Evolutionary conservation across 2,888 invertebrate species (phyloP).

Genomic region (Azorinus chamasolen): DNA sequence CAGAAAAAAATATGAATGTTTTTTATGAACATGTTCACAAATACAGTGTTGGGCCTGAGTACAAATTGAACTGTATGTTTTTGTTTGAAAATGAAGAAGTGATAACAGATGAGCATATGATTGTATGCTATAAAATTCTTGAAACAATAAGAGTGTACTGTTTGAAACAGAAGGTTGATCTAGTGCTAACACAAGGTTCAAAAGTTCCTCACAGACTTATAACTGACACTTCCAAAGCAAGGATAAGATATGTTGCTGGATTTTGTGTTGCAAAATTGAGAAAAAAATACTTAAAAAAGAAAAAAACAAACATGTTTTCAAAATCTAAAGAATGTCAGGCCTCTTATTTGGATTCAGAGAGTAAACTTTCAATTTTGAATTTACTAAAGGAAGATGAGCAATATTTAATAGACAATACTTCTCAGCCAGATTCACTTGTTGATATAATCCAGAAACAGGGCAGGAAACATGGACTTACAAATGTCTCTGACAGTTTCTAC

Average conservation of each 20-base stretch:
- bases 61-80: slow-evolving; percentile 16
- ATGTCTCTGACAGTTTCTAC: slow-evolving; percentile 37
- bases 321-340: slow-evolving; percentile 20
- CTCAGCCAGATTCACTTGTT: slow-evolving; percentile 33
- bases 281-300: slow-evolving; percentile 7
- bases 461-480: slow-evolving; percentile 13
- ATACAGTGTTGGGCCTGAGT: slow-evolving; percentile 15
- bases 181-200: neutral
- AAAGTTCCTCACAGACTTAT: slow-evolving; percentile 6
- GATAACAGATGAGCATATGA: slow-evolving; percentile 11
- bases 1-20: no score
- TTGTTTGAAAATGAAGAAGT: slow-evolving; percentile 13
- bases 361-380: slow-evolving; percentile 3
- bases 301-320: slow-evolving; percentile 15
- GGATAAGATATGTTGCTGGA: slow-evolving; percentile 44
- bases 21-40: no score
- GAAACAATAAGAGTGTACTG: slow-evolving; percentile 3
- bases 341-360: slow-evolving; percentile 14
- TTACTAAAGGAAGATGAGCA: slow-evolving; percentile 38
- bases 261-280: slow-evolving; percentile 34
- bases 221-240: slow-evolving; percentile 29
- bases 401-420: slow-evolving; percentile 25
- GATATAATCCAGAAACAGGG: slow-evolving; percentile 27
- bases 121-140: slow-evolving; percentile 27
- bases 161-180: slow-evolving; percentile 11